Base-by-base conservation (phyloP, 1,140 invertebrate genomes). In the Subanguina moxae region DNA sequence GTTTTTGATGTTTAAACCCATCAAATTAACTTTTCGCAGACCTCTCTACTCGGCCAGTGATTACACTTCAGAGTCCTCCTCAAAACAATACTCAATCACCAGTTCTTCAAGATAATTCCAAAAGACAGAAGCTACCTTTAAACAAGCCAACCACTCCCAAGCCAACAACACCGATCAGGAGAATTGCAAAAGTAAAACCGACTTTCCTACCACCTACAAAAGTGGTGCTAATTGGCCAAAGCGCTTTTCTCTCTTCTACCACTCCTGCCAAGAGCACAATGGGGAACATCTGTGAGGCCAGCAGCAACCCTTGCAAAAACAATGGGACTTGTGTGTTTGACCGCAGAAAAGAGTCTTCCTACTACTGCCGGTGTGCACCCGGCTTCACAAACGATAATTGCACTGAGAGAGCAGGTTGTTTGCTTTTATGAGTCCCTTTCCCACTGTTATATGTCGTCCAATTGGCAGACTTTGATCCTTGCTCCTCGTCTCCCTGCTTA, bases 321-420 rank as follows among this genome's bases (percentile, higher is more conserved):
- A 56, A 63, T 30, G 68, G 69, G 3, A 72, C 68, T 23, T 71
- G 69, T 57, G 21, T 71, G 19, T 71, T 52, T 45, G 69, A 71
- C 57, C 17, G 27, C 11, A 30, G 19, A 0, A 71, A 64, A 30
- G 46, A 62, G 21, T 67, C 28, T 8, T 72, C 38, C 52, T 66
- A 72, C 25, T 71, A 67, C 48, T 52, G 48, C 48, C 3, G 69
- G 32, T 71, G 69, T 43, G 48, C 42, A 21, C 27, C 19, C 25
- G 69, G 69, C 17, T 71, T 25, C 45, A 71, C 57, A 15, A 64
- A 58, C 27, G 68, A 64, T 21, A 71, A 71, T 58, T 71, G 69
- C 56, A 45, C 58, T 19, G 65, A 70, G 5, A 43, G 27, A 23
- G 30, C 27, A 23, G 69, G 69, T 71, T 30, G 17, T 1, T 1